Percentiles rank a stretch among this genome's conserved stretches.
These are phyloP conservation scores for Cyprinus carpio DNA, from an alignment of 2,113 vertebrate species.

Conservation along the genomic window DNA sequence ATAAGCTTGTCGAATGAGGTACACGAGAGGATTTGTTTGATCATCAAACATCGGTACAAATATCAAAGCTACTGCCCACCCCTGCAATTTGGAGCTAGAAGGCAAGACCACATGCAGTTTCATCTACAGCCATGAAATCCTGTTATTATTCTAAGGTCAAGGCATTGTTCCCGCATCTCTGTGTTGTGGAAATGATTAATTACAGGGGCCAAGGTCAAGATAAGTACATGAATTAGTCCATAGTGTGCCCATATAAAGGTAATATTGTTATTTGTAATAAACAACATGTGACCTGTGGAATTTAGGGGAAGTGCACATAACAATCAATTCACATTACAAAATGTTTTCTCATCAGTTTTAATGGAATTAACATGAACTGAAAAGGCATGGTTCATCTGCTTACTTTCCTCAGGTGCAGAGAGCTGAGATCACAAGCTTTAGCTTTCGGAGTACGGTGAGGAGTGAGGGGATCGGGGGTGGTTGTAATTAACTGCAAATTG, in stretches of 20 bases:
- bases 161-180: neutral
- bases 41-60: conserved; percentile 19
- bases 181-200: neutral
- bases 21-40: neutral
- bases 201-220: neutral
- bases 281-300: neutral
- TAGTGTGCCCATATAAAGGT: neutral
- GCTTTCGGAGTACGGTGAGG: no score
- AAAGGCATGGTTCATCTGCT: conserved; percentile 3
- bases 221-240: neutral
- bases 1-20: conserved; percentile 29
- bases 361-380: neutral
- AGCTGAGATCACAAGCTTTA: neutral
- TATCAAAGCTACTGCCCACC: conserved; percentile 36
- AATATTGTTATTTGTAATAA: neutral
- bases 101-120: conserved; percentile 14
- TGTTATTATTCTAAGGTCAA: conserved; percentile 22
- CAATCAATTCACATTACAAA: neutral
- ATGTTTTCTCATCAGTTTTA: neutral
- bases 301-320: neutral
- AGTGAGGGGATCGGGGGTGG: no score
- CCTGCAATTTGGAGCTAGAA: conserved; percentile 28
- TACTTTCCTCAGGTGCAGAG: neutral
- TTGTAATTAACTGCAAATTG: conserved; percentile 64
- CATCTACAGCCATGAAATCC: neutral